Evolutionary conservation across 2,113 vertebrate species (phyloP), one percentile per base, ranked within the genome.

Genomic region (Paradisaea rubra): DNA sequence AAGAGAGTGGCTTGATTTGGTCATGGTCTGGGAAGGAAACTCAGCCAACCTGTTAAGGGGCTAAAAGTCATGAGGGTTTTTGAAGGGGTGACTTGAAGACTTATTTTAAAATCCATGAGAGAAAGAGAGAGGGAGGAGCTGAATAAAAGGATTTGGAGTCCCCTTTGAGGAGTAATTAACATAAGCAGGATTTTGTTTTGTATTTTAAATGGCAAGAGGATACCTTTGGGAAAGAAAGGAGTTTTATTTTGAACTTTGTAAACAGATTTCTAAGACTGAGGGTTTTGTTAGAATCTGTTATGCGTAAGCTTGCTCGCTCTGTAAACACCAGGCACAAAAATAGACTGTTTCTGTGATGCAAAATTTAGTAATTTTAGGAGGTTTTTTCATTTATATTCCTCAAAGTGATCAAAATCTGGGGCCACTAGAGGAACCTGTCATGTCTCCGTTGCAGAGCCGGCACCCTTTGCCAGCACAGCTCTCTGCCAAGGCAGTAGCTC

Each of bases 251-350:
- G 18, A 71, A 23, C 54, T 63, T 66, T 35, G 31, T 6, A 60
- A 82, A 45, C 21, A 39, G 60, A 33, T 85, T 68, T 56, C 57
- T 19, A 33, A 70, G 91, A 11, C 16, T 7, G 22, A 79, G 47
- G 25, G 19, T 76, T 95, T 79, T 37, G 35, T 22, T 71, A 44
- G 15, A 39, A 9, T 72, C 35, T 21, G 18, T 80, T 42, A 35
- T 1, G 0, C 0, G 0, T 22, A 5, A 73, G 18, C 66, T 69
- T 61, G 13, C 45, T 72, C 1, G 0, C 41, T 73, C 45, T 37
- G 18, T 45, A 52, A 72, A 68, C 54, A 39, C 27, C 25, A 16
- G 28, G 35, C 47, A 44, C 35, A 39, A 66, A 82, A 64, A 10
- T 11, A 6, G 41, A 14, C 35, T 28, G 10, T 31, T 71, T 52